Evolutionary conservation across 2,113 vertebrate species (phyloP).

Genomic region (Haemorhous mexicanus): DNA sequence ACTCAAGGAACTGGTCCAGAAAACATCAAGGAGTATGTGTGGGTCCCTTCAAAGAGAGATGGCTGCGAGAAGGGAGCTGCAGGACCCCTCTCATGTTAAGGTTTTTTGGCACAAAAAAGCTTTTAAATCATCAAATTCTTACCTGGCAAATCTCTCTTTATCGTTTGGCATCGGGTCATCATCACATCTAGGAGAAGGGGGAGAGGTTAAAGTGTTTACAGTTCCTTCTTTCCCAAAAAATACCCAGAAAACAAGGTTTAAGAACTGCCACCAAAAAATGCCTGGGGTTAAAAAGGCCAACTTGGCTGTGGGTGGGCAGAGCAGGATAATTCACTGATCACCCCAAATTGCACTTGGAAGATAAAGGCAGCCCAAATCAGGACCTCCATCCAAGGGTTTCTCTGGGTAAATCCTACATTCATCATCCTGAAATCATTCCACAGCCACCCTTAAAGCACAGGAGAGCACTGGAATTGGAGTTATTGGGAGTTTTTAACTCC

Average conservation of each 20-base stretch:
- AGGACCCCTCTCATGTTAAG: rapidly evolving
- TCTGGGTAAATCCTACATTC: rapidly evolving
- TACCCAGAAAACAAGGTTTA: background rate
- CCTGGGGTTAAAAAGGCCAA: background rate
- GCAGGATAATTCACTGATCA: background rate
- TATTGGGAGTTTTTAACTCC: background rate
- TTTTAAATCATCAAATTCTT: slow-evolving; percentile 7
- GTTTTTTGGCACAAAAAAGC: background rate
- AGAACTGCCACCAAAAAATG: background rate
- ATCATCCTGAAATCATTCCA: no score
- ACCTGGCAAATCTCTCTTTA: slow-evolving; percentile 97
- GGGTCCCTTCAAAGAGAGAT: background rate
- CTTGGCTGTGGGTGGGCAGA: rapidly evolving
- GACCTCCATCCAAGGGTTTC: background rate
- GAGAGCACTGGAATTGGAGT: background rate
- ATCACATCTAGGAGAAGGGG: slow-evolving; percentile 80
- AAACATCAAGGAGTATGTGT: rapidly evolving
- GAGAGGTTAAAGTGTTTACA: background rate
- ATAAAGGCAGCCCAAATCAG: background rate
- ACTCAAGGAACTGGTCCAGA: background rate
- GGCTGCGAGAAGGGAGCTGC: background rate
- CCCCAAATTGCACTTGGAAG: background rate
- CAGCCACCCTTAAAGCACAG: rapidly evolving
- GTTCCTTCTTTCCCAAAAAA: background rate
- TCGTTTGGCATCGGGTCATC: slow-evolving; percentile 86